phyloP scores from a whole-genome alignment of 2,797 vertebrate species.

The Manis pentadactyla region DNA sequence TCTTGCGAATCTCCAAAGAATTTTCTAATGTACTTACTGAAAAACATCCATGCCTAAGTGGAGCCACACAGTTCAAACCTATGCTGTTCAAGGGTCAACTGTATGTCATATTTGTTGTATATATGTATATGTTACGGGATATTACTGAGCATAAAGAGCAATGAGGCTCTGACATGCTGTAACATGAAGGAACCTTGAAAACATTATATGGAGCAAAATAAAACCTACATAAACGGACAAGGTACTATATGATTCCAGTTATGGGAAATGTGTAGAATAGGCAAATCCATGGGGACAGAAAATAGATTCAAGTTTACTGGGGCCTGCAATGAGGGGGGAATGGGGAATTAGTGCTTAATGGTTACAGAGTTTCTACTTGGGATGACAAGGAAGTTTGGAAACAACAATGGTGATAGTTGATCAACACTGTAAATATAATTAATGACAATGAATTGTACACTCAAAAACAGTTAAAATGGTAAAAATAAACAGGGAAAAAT shows the following conservation, averaged over 20 bases:
- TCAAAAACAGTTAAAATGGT: not conserved
- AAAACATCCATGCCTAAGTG: too few relatives aligned
- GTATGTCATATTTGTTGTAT: not conserved
- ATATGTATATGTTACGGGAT: not conserved
- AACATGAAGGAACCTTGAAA: not conserved
- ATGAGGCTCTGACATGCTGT: not conserved
- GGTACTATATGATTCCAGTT: not conserved
- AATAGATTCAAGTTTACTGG: not conserved
- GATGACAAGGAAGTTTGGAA: constrained; percentile 35
- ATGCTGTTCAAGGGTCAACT: too few relatives aligned
- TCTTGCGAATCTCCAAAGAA: too few relatives aligned
- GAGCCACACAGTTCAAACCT: too few relatives aligned
- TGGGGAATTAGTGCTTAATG: not conserved
- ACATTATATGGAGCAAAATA: constrained; percentile 12
- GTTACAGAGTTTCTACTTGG: not conserved
- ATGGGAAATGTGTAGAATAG: not conserved
- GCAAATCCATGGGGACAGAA: not conserved
- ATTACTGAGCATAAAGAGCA: not conserved
- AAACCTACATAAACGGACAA: not conserved
- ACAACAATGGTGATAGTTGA: not conserved
- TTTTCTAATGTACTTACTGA: too few relatives aligned
- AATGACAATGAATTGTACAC: not conserved
- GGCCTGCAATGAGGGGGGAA: not conserved
- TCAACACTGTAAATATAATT: constrained; percentile 13
- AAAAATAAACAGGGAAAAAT: too few relatives aligned